Base-by-base conservation (phyloP, 2,888 invertebrate genomes). In the Drosophila antonietae region DNA sequence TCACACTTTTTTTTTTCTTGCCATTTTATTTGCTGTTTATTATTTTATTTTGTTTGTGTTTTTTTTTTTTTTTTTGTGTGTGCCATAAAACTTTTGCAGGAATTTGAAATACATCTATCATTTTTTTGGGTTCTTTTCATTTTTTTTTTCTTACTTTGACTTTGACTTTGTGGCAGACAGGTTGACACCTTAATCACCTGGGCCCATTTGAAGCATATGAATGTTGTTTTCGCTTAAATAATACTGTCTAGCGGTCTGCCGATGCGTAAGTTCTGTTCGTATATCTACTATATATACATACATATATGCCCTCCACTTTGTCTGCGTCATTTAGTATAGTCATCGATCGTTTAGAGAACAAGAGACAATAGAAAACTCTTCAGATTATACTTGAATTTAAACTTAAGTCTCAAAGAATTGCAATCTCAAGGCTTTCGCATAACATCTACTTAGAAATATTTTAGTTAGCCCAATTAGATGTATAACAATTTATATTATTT, bases 111-210 rank as follows among this genome's bases (percentile, higher is more conserved):
- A 66, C 57, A 68, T 65, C 49, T 57, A 57, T 67, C 53, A 70
- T 81, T 55, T 58, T 58, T 33, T 57, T 41, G 2, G n/a, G n/a
- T n/a, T 2, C 7, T 39, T 31, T 59, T 20, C 2, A 28, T n/a
- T 28, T 23, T 49, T 18, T 57, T 58, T 56, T 53, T 39, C 47
- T 20, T 18, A 23, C 20, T 37, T 59, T 53, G 47, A 15, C 23
- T 39, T 49, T 71, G 70, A 28, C 62, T 59, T 41, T 46, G 53
- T 18, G 20, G 31, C 52, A 64, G 49, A 61, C 56, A 60, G 53
- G 49, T 79, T 82, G 88, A 82, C 88, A 87, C 88, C 82, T 87
- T 73, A 82, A 82, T 82, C 88, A 82, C 75, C 81, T 74, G 78
- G 62, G 67, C 72, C 67, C 70, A 59, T 71, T 66, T 47, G 66